Conservation (phyloP, 2,888 invertebrate genomes). For the Diplazon laetatorius region DNA sequence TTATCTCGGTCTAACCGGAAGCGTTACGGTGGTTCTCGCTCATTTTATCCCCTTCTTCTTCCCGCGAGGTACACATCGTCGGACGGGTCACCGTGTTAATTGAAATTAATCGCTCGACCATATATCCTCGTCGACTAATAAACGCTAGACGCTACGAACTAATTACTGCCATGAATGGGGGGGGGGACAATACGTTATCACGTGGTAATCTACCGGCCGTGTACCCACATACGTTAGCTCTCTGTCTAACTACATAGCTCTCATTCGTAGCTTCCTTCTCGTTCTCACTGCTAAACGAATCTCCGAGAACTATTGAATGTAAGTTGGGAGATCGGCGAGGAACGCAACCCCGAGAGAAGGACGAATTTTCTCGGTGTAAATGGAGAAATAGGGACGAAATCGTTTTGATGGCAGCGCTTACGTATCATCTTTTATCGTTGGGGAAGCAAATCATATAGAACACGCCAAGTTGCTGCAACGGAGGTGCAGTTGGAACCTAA, state of each 20-base stretch:
- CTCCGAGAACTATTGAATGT: conserved; percentile 20
- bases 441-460: conserved; percentile 36
- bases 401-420: conserved; percentile 38
- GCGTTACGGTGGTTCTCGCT: conserved; percentile 34
- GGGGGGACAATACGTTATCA: conserved; percentile 68
- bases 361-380: conserved; percentile 21
- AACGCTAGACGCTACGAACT: conserved; percentile 68
- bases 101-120: conserved; percentile 71
- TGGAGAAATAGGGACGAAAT: conserved; percentile 28
- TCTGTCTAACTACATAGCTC: conserved; percentile 3
- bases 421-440: conserved; percentile 51
- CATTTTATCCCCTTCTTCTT: conserved; percentile 13
- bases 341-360: background rate
- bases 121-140: conserved; percentile 69
- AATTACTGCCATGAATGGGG: conserved; percentile 68
- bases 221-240: conserved; percentile 15
- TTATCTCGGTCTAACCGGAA: conserved; percentile 18
- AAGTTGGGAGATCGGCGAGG: conserved; percentile 41
- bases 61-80: conserved; percentile 56
- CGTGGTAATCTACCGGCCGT: conserved; percentile 57
- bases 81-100: conserved; percentile 67
- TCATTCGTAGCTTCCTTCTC: conserved; percentile 23
- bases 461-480: conserved; percentile 31
- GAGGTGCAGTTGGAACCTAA: conserved; percentile 26
- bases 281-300: background rate